phyloP scores from a whole-genome alignment of 1,140 invertebrate species.

The Papilio polyxenes region DNA sequence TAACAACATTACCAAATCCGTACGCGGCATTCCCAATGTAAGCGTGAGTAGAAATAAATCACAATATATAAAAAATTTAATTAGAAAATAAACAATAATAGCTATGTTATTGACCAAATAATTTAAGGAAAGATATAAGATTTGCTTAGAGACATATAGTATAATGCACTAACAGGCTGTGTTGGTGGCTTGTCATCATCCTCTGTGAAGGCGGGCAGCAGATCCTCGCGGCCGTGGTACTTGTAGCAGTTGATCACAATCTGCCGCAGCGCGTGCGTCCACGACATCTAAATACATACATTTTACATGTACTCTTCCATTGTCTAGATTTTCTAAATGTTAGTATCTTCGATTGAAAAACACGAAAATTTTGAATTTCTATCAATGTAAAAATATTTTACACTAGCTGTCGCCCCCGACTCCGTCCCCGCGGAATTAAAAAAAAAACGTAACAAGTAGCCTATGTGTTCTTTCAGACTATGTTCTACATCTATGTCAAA shows the following conservation, averaged over 20 bases:
- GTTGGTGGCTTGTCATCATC: slow-evolving; percentile 88
- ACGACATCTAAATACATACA: slow-evolving; percentile 89
- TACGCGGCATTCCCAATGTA: slow-evolving; percentile 58
- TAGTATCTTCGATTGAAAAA: no score
- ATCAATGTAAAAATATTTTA: no score
- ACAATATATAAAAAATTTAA: slow-evolving; percentile 18
- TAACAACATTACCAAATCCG: slow-evolving; percentile 61
- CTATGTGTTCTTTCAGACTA: no score
- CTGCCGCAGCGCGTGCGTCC: slow-evolving; percentile 98
- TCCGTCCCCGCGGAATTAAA: no score
- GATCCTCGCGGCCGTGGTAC: slow-evolving; percentile 97
- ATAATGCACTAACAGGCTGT: slow-evolving; percentile 53
- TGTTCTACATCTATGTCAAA: no score
- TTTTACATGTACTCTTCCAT: no score
- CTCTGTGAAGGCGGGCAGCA: slow-evolving; percentile 96
- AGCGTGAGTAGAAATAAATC: slow-evolving; percentile 41
- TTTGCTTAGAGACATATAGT: not conserved
- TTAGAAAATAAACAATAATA: not conserved
- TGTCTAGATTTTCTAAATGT: no score
- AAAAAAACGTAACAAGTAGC: no score
- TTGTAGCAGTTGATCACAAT: slow-evolving; percentile 99
- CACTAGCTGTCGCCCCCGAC: no score
- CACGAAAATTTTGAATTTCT: no score
- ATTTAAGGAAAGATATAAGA: no score
- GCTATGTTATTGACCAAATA: no score